Evolutionary conservation across 2,888 invertebrate genomes (phyloP).

Genomic region (Mechanitis mazaeus): DNA sequence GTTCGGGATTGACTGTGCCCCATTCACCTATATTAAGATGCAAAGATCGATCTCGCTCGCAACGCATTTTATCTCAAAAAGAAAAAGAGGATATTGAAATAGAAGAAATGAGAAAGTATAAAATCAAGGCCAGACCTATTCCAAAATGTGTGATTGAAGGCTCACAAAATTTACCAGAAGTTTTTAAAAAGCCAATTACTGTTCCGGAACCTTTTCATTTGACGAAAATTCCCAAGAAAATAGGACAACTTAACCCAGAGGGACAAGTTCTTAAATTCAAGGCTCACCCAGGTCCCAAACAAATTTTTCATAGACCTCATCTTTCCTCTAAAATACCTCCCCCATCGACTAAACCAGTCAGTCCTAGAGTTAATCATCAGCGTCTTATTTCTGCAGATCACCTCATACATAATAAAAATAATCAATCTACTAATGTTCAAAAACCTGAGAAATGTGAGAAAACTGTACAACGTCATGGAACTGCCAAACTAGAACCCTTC

Average conservation of each 20-base stretch:
- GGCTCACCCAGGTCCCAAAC: constrained; percentile 79
- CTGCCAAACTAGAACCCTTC: constrained; percentile 74
- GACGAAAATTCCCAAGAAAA: constrained; percentile 73
- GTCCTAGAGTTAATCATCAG: constrained; percentile 59
- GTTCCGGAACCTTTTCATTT: constrained; percentile 80
- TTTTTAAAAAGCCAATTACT: constrained; percentile 75
- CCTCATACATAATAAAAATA: constrained; percentile 34
- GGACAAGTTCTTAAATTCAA: constrained; percentile 61
- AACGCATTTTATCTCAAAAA: constrained; percentile 73
- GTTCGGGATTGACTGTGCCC: constrained; percentile 60
- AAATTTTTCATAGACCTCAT: constrained; percentile 64
- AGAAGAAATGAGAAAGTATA: constrained; percentile 80
- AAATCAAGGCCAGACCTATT: constrained; percentile 81
- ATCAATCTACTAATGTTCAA: constrained; percentile 21
- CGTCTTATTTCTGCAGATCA: constrained; percentile 43
- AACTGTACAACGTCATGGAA: constrained; percentile 44
- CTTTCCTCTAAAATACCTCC: constrained; percentile 50
- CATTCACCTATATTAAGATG: constrained; percentile 74
- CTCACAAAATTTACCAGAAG: constrained; percentile 63
- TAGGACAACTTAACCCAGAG: constrained; percentile 34
- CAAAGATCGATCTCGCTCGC: constrained; percentile 73
- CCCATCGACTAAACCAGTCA: constrained; percentile 49
- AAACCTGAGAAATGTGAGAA: constrained; percentile 38
- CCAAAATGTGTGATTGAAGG: constrained; percentile 77
- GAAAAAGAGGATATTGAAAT: constrained; percentile 79